Evolutionary conservation across 1,140 invertebrate species (phyloP).

Genomic region (Saxidomus purpurata): DNA sequence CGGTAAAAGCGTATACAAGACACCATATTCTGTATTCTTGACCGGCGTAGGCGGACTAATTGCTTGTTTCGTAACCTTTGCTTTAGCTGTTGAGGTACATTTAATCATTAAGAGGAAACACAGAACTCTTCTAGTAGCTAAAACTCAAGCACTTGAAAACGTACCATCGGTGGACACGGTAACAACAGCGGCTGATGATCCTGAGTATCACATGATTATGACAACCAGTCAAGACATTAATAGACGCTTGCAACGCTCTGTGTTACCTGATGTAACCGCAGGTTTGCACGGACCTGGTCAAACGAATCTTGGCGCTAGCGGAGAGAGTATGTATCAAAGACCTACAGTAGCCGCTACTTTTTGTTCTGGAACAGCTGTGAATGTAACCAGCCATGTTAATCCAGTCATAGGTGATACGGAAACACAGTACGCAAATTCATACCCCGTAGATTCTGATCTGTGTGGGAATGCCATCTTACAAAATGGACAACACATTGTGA

Average conservation of each 20-base stretch:
- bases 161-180: no score
- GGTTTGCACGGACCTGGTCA: no score
- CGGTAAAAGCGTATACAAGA: slow-evolving; percentile 7
- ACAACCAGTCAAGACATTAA: no score
- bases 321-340: no score
- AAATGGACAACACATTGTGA: not conserved
- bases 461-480: not conserved
- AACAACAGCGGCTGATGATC: no score
- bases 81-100: not conserved
- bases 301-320: no score
- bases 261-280: no score
- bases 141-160: no score
- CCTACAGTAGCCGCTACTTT: not conserved
- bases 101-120: not conserved
- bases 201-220: no score
- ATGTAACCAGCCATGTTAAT: not conserved
- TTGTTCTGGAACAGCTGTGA: not conserved
- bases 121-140: no score
- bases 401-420: not conserved
- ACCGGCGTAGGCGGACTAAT: not conserved
- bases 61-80: not conserved
- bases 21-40: not conserved
- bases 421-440: not conserved
- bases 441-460: not conserved
- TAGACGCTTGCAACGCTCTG: no score